Evolutionary conservation across 2,888 invertebrate species (phyloP).

Genomic region (Callyntrura guangdongensis): DNA sequence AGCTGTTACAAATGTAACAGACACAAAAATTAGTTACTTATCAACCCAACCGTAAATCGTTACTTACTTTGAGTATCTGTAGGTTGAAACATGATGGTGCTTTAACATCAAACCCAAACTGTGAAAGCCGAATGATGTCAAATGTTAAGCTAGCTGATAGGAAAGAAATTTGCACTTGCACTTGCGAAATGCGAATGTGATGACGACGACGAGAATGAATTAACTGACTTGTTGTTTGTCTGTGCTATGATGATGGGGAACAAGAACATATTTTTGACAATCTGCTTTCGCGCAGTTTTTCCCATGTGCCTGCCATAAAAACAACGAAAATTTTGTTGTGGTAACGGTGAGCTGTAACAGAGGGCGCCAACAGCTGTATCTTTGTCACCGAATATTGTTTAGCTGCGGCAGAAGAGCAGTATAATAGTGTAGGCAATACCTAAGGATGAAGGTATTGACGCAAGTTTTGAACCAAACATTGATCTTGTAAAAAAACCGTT

Average conservation of each 20-base stretch:
- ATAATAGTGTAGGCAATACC: too few relatives aligned
- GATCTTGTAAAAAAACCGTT: too few relatives aligned
- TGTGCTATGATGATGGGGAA: slow-evolving; percentile 33
- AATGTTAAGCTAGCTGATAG: not conserved
- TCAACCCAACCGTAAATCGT: not conserved
- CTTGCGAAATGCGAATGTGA: too few relatives aligned
- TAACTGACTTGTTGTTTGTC: not conserved
- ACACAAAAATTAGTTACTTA: not conserved
- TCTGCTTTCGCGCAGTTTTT: slow-evolving; percentile 54
- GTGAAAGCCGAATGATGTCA: not conserved
- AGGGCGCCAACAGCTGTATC: not conserved
- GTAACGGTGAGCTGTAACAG: not conserved
- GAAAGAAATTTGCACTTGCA: too few relatives aligned
- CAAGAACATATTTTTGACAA: slow-evolving; percentile 53
- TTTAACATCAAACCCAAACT: not conserved
- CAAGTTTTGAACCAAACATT: too few relatives aligned
- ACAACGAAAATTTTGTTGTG: not conserved
- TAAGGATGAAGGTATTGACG: too few relatives aligned
- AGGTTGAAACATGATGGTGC: slow-evolving; percentile 86
- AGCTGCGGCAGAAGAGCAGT: too few relatives aligned
- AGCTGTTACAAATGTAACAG: too few relatives aligned
- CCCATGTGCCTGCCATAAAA: slow-evolving; percentile 36
- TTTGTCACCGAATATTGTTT: not conserved
- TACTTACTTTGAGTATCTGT: slow-evolving; percentile 87
- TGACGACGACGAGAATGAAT: too few relatives aligned